Percentiles rank a stretch among this genome's conserved stretches.
Evolutionary conservation across 1,140 invertebrate species (phyloP).

Genomic region (Bombus fervidus): DNA sequence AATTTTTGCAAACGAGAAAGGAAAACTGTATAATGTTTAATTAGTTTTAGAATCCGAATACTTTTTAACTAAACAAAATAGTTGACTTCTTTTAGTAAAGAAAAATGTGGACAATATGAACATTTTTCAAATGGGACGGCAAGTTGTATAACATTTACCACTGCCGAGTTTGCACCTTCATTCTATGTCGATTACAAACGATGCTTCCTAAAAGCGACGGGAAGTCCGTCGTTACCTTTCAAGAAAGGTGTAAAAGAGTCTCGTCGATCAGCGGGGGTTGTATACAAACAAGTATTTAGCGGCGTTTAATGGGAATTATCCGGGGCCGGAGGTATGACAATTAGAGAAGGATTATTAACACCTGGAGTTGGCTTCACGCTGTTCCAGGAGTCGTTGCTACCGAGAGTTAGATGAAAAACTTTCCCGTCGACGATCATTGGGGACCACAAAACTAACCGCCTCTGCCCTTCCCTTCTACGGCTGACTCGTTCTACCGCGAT

Average conservation of each 20-base stretch:
- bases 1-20: too few relatives aligned
- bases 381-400: constrained; percentile 69
- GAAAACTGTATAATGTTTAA: too few relatives aligned
- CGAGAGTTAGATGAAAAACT: constrained; percentile 52
- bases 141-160: not conserved
- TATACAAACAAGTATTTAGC: constrained; percentile 81
- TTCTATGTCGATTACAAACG: too few relatives aligned
- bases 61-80: too few relatives aligned
- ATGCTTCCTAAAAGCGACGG: not conserved
- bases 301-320: constrained; percentile 79
- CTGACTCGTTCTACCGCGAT: constrained; percentile 73
- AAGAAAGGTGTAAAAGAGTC: constrained; percentile 69
- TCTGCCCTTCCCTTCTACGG: constrained; percentile 26
- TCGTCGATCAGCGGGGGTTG: constrained; percentile 66
- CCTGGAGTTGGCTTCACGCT: constrained; percentile 78
- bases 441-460: constrained; percentile 46
- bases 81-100: too few relatives aligned
- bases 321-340: constrained; percentile 68
- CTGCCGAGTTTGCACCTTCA: not conserved
- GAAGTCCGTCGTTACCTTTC: constrained; percentile 54
- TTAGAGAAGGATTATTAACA: constrained; percentile 81
- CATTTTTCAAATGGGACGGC: too few relatives aligned
- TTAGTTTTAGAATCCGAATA: too few relatives aligned
- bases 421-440: constrained; percentile 14
- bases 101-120: too few relatives aligned